Conservation (phyloP, 2,888 invertebrate genomes). For the Macroteleia sp. region DNA sequence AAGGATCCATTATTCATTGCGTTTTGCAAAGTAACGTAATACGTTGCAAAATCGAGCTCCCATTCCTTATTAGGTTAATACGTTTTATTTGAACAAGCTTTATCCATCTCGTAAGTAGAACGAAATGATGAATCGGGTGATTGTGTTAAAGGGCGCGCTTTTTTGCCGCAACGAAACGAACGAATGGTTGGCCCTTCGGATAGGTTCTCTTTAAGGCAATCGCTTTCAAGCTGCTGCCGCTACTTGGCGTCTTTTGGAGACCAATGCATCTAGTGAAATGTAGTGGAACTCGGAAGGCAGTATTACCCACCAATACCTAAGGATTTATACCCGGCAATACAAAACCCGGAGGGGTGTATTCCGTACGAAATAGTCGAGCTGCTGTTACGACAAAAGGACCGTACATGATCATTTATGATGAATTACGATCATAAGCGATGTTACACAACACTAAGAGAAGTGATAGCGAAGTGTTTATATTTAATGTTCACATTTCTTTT, state of each 20-base stretch:
- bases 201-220: slow-evolving; percentile 72
- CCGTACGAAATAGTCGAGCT: slow-evolving; percentile 38
- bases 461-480: no score
- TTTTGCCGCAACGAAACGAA: slow-evolving; percentile 22
- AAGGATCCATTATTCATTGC: no score
- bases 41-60: no score
- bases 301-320: slow-evolving; percentile 76
- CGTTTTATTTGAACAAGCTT: slow-evolving; percentile 33
- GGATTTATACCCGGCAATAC: slow-evolving; percentile 74
- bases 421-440: slow-evolving; percentile 20
- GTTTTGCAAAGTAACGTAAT: no score
- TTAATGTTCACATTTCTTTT: no score
- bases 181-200: slow-evolving; percentile 35
- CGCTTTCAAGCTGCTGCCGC: slow-evolving; percentile 62
- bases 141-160: slow-evolving; percentile 51
- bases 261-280: slow-evolving; percentile 76
- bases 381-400: slow-evolving; percentile 33
- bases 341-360: slow-evolving; percentile 51
- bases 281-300: slow-evolving; percentile 74
- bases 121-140: slow-evolving; percentile 47
- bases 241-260: slow-evolving; percentile 63
- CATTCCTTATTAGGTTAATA: slow-evolving; percentile 23
- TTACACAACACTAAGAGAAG: background rate
- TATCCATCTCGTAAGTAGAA: slow-evolving; percentile 41
- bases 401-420: slow-evolving; percentile 31